Conservation (phyloP, 2,797 vertebrate genomes). For the Tragopan temminckii region DNA sequence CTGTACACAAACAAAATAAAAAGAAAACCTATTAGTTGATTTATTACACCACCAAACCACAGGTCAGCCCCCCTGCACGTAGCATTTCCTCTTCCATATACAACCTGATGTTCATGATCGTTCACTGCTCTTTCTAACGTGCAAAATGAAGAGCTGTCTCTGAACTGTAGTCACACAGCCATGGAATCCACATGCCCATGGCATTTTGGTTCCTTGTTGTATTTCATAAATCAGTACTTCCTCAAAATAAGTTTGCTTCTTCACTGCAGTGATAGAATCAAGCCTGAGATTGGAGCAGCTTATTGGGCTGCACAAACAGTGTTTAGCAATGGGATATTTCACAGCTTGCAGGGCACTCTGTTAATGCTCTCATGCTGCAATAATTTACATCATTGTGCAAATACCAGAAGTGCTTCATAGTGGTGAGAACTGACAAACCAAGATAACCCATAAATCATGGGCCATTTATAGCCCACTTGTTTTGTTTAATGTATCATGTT, state of each 20-base stretch:
- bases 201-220: background rate
- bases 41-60: background rate
- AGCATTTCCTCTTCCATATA: background rate
- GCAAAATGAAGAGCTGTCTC: background rate
- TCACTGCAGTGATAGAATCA: background rate
- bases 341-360: background rate
- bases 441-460: slow-evolving; percentile 30
- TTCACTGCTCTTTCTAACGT: fast-evolving
- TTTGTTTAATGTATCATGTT: background rate
- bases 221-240: background rate
- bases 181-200: background rate
- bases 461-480: slow-evolving; percentile 40
- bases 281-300: background rate
- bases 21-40: background rate
- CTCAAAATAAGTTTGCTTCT: background rate
- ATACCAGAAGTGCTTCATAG: slow-evolving; percentile 42
- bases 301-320: background rate
- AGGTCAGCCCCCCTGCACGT: background rate
- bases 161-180: background rate
- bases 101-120: background rate
- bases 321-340: background rate
- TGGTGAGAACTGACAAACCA: slow-evolving; percentile 31
- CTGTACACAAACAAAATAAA: slow-evolving; percentile 74
- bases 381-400: slow-evolving; percentile 27
- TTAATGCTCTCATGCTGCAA: slow-evolving; percentile 16